Evolutionary conservation across 1,140 invertebrate species (phyloP).

Genomic region (Hyles vespertilio): DNA sequence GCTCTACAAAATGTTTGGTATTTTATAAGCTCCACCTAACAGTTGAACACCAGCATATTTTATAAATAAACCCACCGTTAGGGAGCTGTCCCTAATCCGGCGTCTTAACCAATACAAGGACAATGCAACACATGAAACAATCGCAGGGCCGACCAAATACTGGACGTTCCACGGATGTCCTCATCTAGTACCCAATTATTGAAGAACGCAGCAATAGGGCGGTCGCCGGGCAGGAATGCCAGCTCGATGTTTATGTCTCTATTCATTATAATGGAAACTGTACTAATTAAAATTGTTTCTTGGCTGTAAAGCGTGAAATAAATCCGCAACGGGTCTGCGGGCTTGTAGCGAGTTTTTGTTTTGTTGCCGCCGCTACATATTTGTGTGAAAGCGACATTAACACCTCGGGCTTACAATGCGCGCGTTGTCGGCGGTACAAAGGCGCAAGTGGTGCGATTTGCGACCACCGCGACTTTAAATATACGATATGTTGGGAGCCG

Average conservation of each 20-base stretch:
- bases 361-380: conserved; percentile 65
- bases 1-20: no score
- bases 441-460: conserved; percentile 49
- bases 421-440: conserved; percentile 55
- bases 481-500: conserved; percentile 48
- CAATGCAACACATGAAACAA: not conserved
- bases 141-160: conserved; percentile 10
- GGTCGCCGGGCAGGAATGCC: conserved; percentile 39
- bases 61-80: no score
- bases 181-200: conserved; percentile 59
- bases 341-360: conserved; percentile 45
- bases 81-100: no score
- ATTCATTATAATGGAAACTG: conserved; percentile 60
- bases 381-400: conserved; percentile 54
- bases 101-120: no score
- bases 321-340: conserved; percentile 38
- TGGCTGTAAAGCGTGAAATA: conserved; percentile 52
- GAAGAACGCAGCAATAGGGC: conserved; percentile 41
- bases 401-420: conserved; percentile 61
- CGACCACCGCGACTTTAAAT: conserved; percentile 42
- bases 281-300: conserved; percentile 71
- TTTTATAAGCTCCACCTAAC: no score
- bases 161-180: conserved; percentile 31
- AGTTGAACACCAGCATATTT: no score
- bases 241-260: conserved; percentile 64